Base-by-base conservation (phyloP, 2,113 vertebrate species). In the Sinocyclocheilus anophthalmus region DNA sequence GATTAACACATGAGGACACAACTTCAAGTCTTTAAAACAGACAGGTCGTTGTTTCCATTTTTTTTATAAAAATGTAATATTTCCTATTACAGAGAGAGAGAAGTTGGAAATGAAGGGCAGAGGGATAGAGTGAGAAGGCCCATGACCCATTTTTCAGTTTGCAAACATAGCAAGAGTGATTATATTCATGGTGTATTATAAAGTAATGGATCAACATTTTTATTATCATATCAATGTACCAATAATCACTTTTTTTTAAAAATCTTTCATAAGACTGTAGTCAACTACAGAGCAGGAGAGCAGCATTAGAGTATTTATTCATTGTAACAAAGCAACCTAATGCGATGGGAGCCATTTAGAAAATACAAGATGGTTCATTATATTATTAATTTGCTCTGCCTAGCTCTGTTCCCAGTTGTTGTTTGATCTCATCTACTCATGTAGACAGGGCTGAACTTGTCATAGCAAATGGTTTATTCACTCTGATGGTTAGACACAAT, bases 401-500 rank as follows among this genome's bases (percentile, higher is more conserved):
- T 22, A 30, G 67, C 26, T 12, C 5, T 75, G 39, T 24, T 48
- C 65, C 84, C 76, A 84, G 79, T 63, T 81, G 85, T 69, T 84
- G 81, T 53, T 89, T 84, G 55, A 22, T 83, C 33, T 72, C 65
- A 72, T 78, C n/a, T 37, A 73, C 14, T 91, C 83, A 22, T 39
- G 83, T 86, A 70, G 85, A 78, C 37, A 50, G 26, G n/a, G 45
- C 75, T 76, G 24, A 76, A 67, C 61, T 42, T 61, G 57, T 87
- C 30, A 61, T 84, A 89, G 57, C 73, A 83, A 81, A 82, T 90
- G 79, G 88, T 90, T 91, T 63, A 88, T 91, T 93, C 93, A 76
- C 88, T 93, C 92, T 93, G 91, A 94, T 92, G 85, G 84, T n/a
- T n/a, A 48, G 76, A 39, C 33, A 42, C 48, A 63, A 24, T 30